phyloP scores from a whole-genome alignment of 2,888 invertebrate species.

The Scaptomyza tumidula region DNA sequence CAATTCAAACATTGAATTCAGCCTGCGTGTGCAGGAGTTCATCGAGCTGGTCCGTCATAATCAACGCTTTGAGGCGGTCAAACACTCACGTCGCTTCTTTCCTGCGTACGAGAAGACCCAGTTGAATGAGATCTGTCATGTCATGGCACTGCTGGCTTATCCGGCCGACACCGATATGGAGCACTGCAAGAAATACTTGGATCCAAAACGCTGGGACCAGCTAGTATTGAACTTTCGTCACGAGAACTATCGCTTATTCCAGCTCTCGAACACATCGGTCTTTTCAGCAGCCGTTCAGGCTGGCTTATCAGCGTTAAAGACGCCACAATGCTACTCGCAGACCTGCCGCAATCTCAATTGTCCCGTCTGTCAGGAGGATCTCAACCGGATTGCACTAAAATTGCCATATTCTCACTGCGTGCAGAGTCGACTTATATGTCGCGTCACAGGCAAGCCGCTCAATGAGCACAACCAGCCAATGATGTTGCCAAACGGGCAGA shows the following conservation, averaged over 20 bases:
- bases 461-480: conserved; percentile 99
- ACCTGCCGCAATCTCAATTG: conserved; percentile 92
- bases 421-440: conserved; percentile 97
- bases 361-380: conserved; percentile 95
- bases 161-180: conserved; percentile 91
- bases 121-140: conserved; percentile 93
- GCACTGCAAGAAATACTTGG: conserved; percentile 89
- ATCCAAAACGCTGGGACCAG: conserved; percentile 90
- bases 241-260: conserved; percentile 97
- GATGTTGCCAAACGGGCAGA: conserved; percentile 99
- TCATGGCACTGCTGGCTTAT: conserved; percentile 98
- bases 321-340: conserved; percentile 92
- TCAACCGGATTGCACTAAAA: conserved; percentile 92
- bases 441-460: conserved; percentile 94
- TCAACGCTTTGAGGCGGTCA: conserved; percentile 95
- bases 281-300: conserved; percentile 93
- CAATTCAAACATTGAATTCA: conserved; percentile 97
- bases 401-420: conserved; percentile 98
- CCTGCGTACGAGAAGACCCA: conserved; percentile 94
- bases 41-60: conserved; percentile 96
- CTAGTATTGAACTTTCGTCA: conserved; percentile 95
- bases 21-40: conserved; percentile 93
- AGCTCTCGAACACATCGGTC: conserved; percentile 95
- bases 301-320: conserved; percentile 97
- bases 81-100: conserved; percentile 97